phyloP scores from a whole-genome alignment of 2,888 invertebrate genomes.

The Trisateles emortualis region DNA sequence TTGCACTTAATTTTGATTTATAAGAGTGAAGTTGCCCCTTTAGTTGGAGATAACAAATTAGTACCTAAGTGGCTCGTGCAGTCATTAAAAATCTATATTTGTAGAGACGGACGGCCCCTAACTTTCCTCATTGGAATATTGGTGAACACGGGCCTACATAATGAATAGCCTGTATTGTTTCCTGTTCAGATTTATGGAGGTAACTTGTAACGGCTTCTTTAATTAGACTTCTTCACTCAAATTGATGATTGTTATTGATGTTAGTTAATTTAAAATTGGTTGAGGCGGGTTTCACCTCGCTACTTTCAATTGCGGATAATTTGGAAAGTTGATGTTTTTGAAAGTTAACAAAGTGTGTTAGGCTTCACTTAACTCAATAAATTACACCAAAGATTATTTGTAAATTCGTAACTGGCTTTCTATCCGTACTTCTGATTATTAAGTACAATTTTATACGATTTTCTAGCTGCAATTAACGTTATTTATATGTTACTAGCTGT shows the following conservation, averaged over 20 bases:
- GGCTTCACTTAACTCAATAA: constrained; percentile 15
- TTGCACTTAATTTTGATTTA: constrained; percentile 65
- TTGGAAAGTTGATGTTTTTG: constrained; percentile 54
- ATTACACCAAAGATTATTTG: background rate
- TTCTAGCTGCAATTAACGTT: too few relatives aligned
- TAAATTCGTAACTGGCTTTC: background rate
- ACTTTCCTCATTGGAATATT: constrained; percentile 83
- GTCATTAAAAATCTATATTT: constrained; percentile 84
- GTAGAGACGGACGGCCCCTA: constrained; percentile 63
- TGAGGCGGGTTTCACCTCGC: constrained; percentile 60
- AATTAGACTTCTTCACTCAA: constrained; percentile 85
- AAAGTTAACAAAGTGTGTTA: constrained; percentile 34
- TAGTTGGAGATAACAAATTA: constrained; percentile 69
- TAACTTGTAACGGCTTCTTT: constrained; percentile 86
- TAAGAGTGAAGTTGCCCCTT: constrained; percentile 55
- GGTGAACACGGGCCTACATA: constrained; percentile 75
- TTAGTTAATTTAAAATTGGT: constrained; percentile 75
- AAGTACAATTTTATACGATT: too few relatives aligned
- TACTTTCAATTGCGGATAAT: constrained; percentile 60
- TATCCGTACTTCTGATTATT: too few relatives aligned
- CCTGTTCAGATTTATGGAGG: constrained; percentile 84
- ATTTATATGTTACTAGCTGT: too few relatives aligned
- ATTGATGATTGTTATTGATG: constrained; percentile 85
- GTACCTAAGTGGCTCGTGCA: constrained; percentile 61
- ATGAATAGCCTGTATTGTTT: constrained; percentile 84